These are phyloP conservation scores for Drosophila emarginata DNA, from an alignment of 2,888 invertebrate genomes.

Conservation along the genomic window DNA sequence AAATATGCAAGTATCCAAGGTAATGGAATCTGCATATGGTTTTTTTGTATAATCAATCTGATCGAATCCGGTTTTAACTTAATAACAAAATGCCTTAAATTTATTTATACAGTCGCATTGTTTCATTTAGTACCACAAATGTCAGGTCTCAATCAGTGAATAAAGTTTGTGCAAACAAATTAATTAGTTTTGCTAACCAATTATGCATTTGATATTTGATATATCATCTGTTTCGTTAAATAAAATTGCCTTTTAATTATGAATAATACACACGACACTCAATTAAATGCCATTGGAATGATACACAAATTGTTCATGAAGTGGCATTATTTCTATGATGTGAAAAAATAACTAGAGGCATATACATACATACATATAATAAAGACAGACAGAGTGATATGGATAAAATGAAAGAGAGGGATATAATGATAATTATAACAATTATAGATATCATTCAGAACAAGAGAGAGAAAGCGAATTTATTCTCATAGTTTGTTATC, in stretches of 20 bases:
- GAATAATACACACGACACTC: conserved; percentile 56
- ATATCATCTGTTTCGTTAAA: conserved; percentile 29
- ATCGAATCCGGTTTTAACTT: conserved; percentile 33
- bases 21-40: conserved; percentile 69
- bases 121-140: conserved; percentile 49
- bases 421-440: neutral
- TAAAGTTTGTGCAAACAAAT: conserved; percentile 70
- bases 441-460: conserved; percentile 6
- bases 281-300: conserved; percentile 35
- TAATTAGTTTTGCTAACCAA: conserved; percentile 76
- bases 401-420: neutral
- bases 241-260: conserved; percentile 63
- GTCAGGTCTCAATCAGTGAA: conserved; percentile 51
- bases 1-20: conserved; percentile 51
- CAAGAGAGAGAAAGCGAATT: neutral
- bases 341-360: too few species aligned
- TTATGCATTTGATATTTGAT: conserved; percentile 55
- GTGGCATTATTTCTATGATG: neutral
- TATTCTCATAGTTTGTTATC: conserved; percentile 9
- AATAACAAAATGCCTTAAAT: conserved; percentile 53
- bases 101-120: conserved; percentile 67
- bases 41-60: conserved; percentile 42
- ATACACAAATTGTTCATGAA: neutral
- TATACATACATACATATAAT: too few species aligned
- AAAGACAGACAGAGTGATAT: conserved; percentile 31